Base-by-base conservation (phyloP, 2,797 vertebrate genomes). In the Amblyraja radiata region DNA sequence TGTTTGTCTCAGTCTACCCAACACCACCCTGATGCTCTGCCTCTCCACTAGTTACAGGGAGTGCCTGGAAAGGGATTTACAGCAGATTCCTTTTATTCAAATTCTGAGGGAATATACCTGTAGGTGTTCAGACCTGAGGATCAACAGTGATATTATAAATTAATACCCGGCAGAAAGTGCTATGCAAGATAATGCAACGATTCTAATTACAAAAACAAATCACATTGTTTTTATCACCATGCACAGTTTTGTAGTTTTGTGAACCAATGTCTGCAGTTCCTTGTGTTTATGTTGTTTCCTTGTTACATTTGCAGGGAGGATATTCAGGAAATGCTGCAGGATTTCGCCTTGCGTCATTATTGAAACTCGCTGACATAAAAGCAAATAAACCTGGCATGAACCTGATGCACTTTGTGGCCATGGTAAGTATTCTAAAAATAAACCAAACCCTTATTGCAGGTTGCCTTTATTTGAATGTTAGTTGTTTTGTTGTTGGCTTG, bases 341-440 rank as follows among this genome's bases (percentile, higher is more conserved):
- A 81, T 97, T 97, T 94, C 95, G 96, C 65, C 97, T 97, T 94
- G 95, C 97, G 90, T 97, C 97, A 0, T 95, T 97, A 93, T 96
- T 97, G 79, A 97, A 97, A 94, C 94, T 97, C 94, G 97, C 97
- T 0, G 97, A 97, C 95, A 97, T 97, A 94, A 97, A 97, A 96
- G 97, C 97, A 95, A 97, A 97, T 95, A 97, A 97, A 93, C 97
- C 97, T 0, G 97, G 97, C 94, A 96, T 97, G 97, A 97, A 97
- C 95, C 95, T 97, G 93, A 95, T 97, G 83, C 97, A 97, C 95
- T 97, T 96, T 94, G 97, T 97, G 21, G 97, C 96, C 58, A 97
- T 97, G 97, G 97, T 97, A 95, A 95, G 95, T 94, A 68, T 36
- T 88, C 32, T 88, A 65, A 88, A 68, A 16, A 68, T 9, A 68